Base-by-base conservation (phyloP, 2,888 invertebrate species). In the Tillus elongatus region DNA sequence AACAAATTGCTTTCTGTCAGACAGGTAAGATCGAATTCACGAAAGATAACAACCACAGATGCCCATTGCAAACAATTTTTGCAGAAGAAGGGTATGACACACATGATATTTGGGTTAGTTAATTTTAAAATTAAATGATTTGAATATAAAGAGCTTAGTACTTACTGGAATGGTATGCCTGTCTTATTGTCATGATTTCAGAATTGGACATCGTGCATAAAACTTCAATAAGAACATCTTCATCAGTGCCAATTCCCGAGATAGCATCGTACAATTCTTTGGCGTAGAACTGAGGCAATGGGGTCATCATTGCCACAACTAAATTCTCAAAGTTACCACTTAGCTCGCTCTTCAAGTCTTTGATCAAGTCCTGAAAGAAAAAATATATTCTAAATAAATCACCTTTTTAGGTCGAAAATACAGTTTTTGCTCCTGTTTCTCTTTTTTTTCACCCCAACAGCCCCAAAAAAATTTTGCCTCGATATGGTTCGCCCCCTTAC, bases 261-360 rank as follows among this genome's bases (percentile, higher is more conserved):
- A 89, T 82, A 15, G 93, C 92, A 47, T 86, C 77, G 52, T 86
- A 81, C 15, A 93, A 63, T 61, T 89, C 82, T 54, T 77, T 79
- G 3, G 88, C 87, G 60, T 92, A 86, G 64, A 74, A 90, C 57
- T 89, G 83, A 0, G 83, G 82, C 30, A 85, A 68, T 0, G 88
- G 88, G 13, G 84, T 87, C 79, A 92, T 83, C 42, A 93, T 65
- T 0, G 87, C 88, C 4, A 92, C 68, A 0, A 91, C 60, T 0
- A 86, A 72, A 42, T 86, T 82, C 57, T 92, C 87, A 58, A 93
- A 91, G 54, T 85, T 82, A 2, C 92, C 93, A 50, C 79, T 82
- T 12, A 90, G 75, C 66, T 95, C 93, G 50, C 88, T 85, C 64
- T 88, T 89, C 50, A 91, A 66, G 51, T 91, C 87, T 28, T 82